These are phyloP conservation scores for Agrotis clavis DNA, from an alignment of 2,888 invertebrate genomes.

Conservation along the genomic window DNA sequence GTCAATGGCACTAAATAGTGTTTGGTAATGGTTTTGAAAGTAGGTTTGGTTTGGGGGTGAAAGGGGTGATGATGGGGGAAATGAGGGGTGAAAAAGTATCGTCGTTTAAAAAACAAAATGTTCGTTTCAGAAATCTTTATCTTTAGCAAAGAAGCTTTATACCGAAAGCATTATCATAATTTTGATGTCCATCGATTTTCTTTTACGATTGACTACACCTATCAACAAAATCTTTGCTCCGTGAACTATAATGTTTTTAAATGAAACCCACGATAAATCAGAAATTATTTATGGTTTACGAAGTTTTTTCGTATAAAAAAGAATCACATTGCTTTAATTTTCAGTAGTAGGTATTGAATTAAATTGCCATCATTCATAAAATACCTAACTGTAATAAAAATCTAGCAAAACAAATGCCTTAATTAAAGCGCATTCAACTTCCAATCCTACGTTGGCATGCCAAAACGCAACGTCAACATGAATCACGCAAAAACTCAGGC, in stretches of 20 bases:
- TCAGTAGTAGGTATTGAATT: no score
- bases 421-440: neutral
- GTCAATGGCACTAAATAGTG: conserved; percentile 33
- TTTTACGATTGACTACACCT: no score
- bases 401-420: neutral
- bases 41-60: neutral
- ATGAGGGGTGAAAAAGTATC: neutral
- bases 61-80: neutral
- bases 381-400: neutral
- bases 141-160: neutral
- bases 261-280: no score
- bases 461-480: conserved; percentile 4
- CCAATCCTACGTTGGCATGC: neutral
- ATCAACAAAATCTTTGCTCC: no score
- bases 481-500: conserved; percentile 33
- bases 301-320: no score
- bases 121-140: neutral
- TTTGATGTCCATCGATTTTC: no score
- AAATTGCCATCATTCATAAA: neutral
- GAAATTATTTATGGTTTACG: no score
- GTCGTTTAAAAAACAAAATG: neutral
- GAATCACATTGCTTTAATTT: neutral
- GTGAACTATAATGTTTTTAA: no score
- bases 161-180: neutral
- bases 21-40: conserved; percentile 24